Conservation (phyloP, 2,113 vertebrate genomes). For the Gallinago jamesoni region DNA sequence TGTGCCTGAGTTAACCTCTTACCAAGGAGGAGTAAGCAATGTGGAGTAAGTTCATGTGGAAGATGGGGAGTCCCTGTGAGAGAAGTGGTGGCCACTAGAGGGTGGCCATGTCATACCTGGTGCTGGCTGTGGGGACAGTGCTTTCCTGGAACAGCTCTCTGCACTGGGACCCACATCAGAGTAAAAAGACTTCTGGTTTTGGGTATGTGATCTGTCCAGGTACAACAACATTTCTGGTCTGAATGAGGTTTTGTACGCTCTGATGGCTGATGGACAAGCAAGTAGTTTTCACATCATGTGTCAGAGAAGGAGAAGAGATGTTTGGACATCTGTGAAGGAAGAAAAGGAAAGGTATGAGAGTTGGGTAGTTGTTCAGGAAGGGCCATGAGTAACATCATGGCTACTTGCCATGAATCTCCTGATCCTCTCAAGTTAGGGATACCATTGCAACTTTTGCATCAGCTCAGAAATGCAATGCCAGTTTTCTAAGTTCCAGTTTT, state of each 20-base stretch:
- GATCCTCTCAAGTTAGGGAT: neutral
- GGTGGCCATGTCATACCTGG: slow-evolving; percentile 12
- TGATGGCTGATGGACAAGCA: neutral
- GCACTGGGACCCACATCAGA: accelerated
- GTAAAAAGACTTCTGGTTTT: neutral
- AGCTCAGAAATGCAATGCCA: neutral
- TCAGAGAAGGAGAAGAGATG: neutral
- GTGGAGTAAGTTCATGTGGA: accelerated
- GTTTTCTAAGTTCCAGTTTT: neutral
- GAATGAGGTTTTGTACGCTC: accelerated
- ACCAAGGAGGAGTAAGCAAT: neutral
- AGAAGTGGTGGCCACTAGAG: slow-evolving; percentile 33
- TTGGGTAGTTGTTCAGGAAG: neutral
- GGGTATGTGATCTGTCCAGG: neutral
- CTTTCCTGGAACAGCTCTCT: neutral
- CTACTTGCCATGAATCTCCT: neutral
- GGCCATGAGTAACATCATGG: neutral
- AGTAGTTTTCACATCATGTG: neutral
- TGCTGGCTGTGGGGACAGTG: neutral
- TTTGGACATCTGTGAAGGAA: neutral
- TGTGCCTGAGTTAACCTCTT: neutral
- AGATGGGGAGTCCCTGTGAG: neutral
- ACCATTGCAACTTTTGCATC: neutral
- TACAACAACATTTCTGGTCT: neutral
- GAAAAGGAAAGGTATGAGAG: neutral